Base-by-base conservation (phyloP, 2,113 vertebrate genomes). In the Salvelinus alpinus region DNA sequence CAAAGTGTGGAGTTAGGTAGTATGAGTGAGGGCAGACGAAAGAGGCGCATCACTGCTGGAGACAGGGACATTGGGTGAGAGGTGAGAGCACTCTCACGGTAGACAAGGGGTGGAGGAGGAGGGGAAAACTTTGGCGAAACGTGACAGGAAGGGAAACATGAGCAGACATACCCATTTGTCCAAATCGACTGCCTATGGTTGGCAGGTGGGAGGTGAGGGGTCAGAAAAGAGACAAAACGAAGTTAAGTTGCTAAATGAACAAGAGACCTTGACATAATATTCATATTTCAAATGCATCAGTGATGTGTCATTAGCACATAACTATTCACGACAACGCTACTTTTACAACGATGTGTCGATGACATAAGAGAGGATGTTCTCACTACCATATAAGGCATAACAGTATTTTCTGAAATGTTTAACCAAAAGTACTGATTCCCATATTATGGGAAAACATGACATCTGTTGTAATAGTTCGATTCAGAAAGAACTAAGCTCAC, bases 151-250 rank as follows among this genome's bases (percentile, higher is more conserved):
- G 13, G 1, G 8, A 54, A 67, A 5, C 31, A 62, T 62, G 44
- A 65, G 47, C 24, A 70, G 62, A 90, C 92, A 4, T 92, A 94
- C 94, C 94, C 94, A 94, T 91, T 94, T 94, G 86, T 94, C 94
- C 91, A 94, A 87, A 89, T 94, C 94, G 1, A 94, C 92, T 24
- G 91, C 92, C 94, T 94, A 14, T 16, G 51, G 38, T 76, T 31
- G 51, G 16, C 31, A 83, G 73, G 31, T 73, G 57, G 34, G 67
- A 73, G 68, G 70, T 57, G 62, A 66, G 72, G 27, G 76, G 71
- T 74, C 29, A 74, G 38, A 77, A 64, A 77, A 57, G 31, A 80
- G 78, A 67, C 27, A 74, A 51, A 14, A 34, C 65, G 0, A 73
- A 66, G 71, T 78, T 72, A 54, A 70, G 60, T 67, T 75, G 20